Evolutionary conservation across 1,140 invertebrate genomes (phyloP), one percentile per base, ranked within the genome.

Genomic region (Portunus trituberculatus): DNA sequence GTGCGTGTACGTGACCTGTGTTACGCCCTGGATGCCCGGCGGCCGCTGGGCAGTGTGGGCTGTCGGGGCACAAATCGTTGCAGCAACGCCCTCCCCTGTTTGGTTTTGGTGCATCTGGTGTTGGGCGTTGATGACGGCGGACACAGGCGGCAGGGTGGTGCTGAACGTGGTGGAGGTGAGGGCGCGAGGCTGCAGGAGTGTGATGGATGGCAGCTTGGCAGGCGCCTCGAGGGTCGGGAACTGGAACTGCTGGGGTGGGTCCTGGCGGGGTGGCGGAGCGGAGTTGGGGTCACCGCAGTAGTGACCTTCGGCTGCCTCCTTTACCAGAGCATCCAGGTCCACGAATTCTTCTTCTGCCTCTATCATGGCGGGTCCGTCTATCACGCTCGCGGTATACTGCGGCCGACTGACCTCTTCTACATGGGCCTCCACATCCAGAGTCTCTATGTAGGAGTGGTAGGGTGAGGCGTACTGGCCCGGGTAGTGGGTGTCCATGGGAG

Each of bases 321-420:
- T 97, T 76, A 97, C 97, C 45, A 97, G 96, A 95, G 97, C 96
- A 95, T 97, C 97, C 87, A 97, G 96, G 95, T 97, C 97, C 76
- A 97, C 96, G 92, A 97, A 97, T 91, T 97, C 97, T 20, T 76
- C 48, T 90, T 97, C 97, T 0, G 96, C 96, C 46, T 96, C 91
- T 39, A 93, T 92, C 91, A 96, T 32, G 20, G 94, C 10, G n/a
- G 94, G 84, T 14, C 45, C 96, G 31, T 96, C 94, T 52, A 93
- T 92, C 25, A 83, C 48, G 67, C 46, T 82, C 20, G 95, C 16
- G 86, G 76, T 76, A 87, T 92, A 95, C 76, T 89, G 91, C 25
- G 93, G 10, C n/a, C 87, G 29, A 52, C 95, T 76, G 32, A 95
- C 96, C 28, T 96, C 94, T 28, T 92, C 52, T 48, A 96, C 94